Evolutionary conservation across 2,113 vertebrate species (phyloP).

Genomic region (Hystrix brachyura): DNA sequence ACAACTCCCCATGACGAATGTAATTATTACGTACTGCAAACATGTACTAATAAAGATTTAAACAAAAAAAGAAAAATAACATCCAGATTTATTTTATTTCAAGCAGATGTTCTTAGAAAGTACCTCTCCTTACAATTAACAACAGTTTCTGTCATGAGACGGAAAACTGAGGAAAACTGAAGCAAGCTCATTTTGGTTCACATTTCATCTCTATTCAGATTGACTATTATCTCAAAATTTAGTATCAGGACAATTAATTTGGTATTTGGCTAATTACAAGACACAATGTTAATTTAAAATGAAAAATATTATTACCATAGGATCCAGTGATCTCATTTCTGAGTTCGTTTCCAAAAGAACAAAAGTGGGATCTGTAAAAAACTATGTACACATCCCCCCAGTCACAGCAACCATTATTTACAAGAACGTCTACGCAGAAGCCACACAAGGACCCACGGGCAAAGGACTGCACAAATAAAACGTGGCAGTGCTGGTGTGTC

Average conservation of each 20-base stretch:
- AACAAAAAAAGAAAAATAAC: not conserved
- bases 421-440: not conserved
- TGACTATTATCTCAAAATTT: not conserved
- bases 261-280: not conserved
- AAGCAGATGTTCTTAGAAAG: constrained; percentile 61
- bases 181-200: constrained; percentile 1
- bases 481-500: no score
- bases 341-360: not conserved
- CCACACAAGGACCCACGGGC: not conserved
- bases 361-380: not conserved
- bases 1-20: not conserved
- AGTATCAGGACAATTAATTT: constrained; percentile 19
- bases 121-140: constrained; percentile 22
- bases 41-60: not conserved
- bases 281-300: not conserved
- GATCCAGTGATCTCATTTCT: not conserved
- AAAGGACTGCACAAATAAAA: not conserved
- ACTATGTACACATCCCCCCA: not conserved
- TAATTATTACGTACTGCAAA: not conserved
- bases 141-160: not conserved
- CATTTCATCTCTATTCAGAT: not conserved
- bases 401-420: not conserved
- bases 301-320: not conserved
- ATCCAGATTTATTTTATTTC: constrained; percentile 39
- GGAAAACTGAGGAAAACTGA: constrained; percentile 46